Conservation (phyloP, 2,888 invertebrate genomes). For the Acanthosoma haemorrhoidale region DNA sequence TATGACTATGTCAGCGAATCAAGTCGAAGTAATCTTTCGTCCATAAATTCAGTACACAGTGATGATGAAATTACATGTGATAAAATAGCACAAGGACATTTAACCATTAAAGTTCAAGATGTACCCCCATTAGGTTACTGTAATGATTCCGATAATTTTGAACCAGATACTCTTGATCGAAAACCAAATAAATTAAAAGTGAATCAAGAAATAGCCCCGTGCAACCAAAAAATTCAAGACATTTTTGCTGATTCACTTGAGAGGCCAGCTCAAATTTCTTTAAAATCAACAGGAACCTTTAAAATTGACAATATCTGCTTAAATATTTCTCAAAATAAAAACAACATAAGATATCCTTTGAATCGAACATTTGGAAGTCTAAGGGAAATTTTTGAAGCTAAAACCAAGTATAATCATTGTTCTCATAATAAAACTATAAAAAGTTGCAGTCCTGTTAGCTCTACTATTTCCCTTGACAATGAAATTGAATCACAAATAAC, state of each 20-base stretch:
- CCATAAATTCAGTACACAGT: conserved; percentile 36
- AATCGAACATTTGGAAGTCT: conserved; percentile 59
- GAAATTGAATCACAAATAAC: conserved; percentile 1
- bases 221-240: conserved; percentile 38
- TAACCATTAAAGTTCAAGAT: conserved; percentile 79
- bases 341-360: conserved; percentile 21
- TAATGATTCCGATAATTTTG: conserved; percentile 75
- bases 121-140: conserved; percentile 50
- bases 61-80: conserved; percentile 36
- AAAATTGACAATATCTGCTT: conserved; percentile 47
- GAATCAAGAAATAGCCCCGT: conserved; percentile 35
- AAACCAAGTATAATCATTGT: conserved; percentile 39
- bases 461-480: conserved; percentile 39
- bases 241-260: conserved; percentile 52
- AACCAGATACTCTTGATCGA: conserved; percentile 78
- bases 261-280: conserved; percentile 55
- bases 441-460: conserved; percentile 37
- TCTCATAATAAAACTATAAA: conserved; percentile 30
- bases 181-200: conserved; percentile 49
- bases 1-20: conserved; percentile 50
- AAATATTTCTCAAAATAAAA: not conserved
- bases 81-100: conserved; percentile 62
- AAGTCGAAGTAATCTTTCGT: conserved; percentile 50
- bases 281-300: conserved; percentile 67
- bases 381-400: conserved; percentile 66